Base-by-base conservation (phyloP, 1,140 invertebrate species). In the Drosophila rhopaloa region DNA sequence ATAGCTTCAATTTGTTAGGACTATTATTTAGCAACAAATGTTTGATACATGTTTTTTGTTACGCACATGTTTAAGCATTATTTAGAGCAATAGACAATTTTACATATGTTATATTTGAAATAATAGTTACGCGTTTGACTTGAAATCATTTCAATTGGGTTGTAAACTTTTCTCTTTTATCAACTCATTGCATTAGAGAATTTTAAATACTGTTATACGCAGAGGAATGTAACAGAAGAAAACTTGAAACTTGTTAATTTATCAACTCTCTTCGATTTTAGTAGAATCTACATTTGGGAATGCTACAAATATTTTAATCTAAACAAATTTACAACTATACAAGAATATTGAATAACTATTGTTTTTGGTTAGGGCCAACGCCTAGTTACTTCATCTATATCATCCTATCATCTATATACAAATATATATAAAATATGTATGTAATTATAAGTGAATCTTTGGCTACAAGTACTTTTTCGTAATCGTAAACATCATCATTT, bases 61-160 rank as follows among this genome's bases (percentile, higher is more conserved):
- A 86, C 83, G 83, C 84, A 86, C 83, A 86, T 80, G 65, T 74
- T 77, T 55, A 62, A 80, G 79, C 76, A 86, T 88, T 83, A 86
- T 70, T 86, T 82, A 73, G 65, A 73, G 55, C 76, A 79, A 85
- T 86, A 86, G 84, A 61, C 60, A 82, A 76, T 88, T 79, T 86
- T 70, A 57, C 53, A 70, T 41, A 58, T 54, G 84, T 81, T 66
- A 79, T 55, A 51, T 46, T 32, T 40, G n/a, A 44, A 50, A 47
- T 58, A 66, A 65, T 66, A 67, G 44, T 63, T 56, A 63, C 35
- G 16, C 35, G 47, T 57, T 24, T 14, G 4, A 56, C 50, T 24
- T 67, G 54, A 59, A 58, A 77, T 65, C 55, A 62, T 79, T 79
- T 51, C 44, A 56, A 53, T 68, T 83, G 63, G 83, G 83, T 86